phyloP scores from a whole-genome alignment of 2,888 invertebrate species.

The Acrobasis consociella region DNA sequence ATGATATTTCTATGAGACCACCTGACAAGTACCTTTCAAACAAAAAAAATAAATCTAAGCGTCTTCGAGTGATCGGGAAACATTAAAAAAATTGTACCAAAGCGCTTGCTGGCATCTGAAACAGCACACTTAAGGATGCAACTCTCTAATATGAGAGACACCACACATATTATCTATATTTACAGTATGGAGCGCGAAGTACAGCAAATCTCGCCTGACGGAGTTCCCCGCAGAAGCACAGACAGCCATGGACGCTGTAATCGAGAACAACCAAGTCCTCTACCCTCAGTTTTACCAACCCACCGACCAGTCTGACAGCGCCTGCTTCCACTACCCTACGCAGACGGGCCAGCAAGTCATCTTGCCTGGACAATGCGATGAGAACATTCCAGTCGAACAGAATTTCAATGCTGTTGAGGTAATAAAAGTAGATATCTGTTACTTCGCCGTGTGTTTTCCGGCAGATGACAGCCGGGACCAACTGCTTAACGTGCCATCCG shows the following conservation, averaged over 20 bases:
- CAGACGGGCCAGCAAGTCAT: conserved; percentile 48
- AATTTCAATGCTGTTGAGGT: conserved; percentile 54
- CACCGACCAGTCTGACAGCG: conserved; percentile 51
- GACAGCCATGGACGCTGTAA: conserved; percentile 42
- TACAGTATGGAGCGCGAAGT: conserved; percentile 72
- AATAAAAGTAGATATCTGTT: conserved; percentile 26
- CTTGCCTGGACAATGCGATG: conserved; percentile 68
- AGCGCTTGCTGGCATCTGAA: too few relatives aligned
- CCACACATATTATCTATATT: conserved; percentile 21
- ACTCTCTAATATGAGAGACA: too few relatives aligned
- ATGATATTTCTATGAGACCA: too few relatives aligned
- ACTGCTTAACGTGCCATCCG: too few relatives aligned
- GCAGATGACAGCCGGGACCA: too few relatives aligned
- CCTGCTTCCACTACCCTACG: conserved; percentile 69
- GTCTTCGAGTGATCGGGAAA: too few relatives aligned
- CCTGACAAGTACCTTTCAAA: too few relatives aligned
- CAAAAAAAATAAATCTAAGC: too few relatives aligned
- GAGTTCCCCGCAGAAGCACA: conserved; percentile 40
- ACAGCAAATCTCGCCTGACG: conserved; percentile 54
- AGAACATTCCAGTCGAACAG: conserved; percentile 50
- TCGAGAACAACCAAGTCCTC: conserved; percentile 48
- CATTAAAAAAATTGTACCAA: too few relatives aligned
- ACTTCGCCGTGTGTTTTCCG: too few relatives aligned
- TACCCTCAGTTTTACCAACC: conserved; percentile 49
- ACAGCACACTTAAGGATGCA: too few relatives aligned